These are phyloP conservation scores for Circaetus cinerascens DNA, from an alignment of 2,113 vertebrate species.

Conservation along the genomic window DNA sequence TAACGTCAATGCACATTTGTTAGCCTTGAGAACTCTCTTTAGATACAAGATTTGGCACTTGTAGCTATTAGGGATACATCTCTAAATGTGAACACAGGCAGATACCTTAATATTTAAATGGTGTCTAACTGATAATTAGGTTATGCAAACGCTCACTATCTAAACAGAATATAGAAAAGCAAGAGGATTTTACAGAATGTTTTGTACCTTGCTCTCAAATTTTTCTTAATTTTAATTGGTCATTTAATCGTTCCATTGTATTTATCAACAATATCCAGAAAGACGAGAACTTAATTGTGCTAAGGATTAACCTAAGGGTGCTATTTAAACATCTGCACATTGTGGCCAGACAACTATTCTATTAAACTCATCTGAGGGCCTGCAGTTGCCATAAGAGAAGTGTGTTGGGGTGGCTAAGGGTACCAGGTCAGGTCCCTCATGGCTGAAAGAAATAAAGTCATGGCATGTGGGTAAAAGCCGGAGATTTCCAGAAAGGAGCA, in stretches of 20 bases:
- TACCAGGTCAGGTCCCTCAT: background rate
- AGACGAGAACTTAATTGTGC: background rate
- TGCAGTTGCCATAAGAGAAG: background rate
- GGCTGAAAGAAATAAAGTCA: background rate
- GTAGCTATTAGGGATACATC: background rate
- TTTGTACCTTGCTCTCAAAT: background rate
- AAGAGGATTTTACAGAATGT: background rate
- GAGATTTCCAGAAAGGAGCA: background rate
- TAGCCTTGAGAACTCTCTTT: background rate
- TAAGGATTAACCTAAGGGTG: background rate
- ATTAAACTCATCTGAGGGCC: background rate
- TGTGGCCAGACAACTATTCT: background rate
- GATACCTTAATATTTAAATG: background rate
- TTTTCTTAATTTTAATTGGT: background rate
- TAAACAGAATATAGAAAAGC: background rate
- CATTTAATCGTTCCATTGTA: background rate
- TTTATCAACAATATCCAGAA: background rate
- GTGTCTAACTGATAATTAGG: background rate
- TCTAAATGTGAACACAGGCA: background rate
- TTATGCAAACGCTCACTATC: background rate
- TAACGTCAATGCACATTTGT: background rate
- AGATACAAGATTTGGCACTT: background rate
- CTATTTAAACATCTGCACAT: background rate
- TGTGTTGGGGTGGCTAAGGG: background rate
- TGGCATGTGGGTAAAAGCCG: fast-evolving